Conservation (phyloP, 2,888 invertebrate genomes). For the Barypeithes pellucidus region DNA sequence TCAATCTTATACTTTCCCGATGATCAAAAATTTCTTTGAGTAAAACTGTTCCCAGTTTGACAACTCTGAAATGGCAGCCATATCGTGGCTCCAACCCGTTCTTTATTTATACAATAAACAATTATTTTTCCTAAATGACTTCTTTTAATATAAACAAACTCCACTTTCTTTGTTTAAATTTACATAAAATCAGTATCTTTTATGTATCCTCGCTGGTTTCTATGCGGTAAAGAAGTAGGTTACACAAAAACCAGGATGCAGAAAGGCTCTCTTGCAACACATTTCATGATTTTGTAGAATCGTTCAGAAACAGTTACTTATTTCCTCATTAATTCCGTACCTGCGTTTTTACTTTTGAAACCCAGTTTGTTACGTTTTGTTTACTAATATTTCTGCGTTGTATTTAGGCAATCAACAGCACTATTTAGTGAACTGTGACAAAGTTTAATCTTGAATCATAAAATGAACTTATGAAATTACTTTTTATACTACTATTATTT, state of each 20-base stretch:
- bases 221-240: slow-evolving; percentile 67
- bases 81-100: slow-evolving; percentile 55
- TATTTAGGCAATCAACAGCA: slow-evolving; percentile 14
- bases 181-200: slow-evolving; percentile 47
- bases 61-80: slow-evolving; percentile 62
- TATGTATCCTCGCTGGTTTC: slow-evolving; percentile 58
- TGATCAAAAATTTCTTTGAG: slow-evolving; percentile 54
- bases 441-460: background rate
- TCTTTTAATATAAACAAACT: slow-evolving; percentile 18
- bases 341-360: slow-evolving; percentile 30
- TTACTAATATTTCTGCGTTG: slow-evolving; percentile 27
- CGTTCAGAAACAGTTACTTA: slow-evolving; percentile 20
- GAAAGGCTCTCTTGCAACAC: slow-evolving; percentile 60
- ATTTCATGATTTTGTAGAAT: slow-evolving; percentile 55
- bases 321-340: slow-evolving; percentile 11
- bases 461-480: background rate
- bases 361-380: slow-evolving; percentile 22
- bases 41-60: slow-evolving; percentile 57
- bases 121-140: background rate
- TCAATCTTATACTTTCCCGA: background rate
- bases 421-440: background rate
- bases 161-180: slow-evolving; percentile 57
- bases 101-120: slow-evolving; percentile 55
- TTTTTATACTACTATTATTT: background rate
- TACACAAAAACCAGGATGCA: slow-evolving; percentile 63